Conservation (phyloP, 2,888 invertebrate species). For the Andrena chrysosceles region DNA sequence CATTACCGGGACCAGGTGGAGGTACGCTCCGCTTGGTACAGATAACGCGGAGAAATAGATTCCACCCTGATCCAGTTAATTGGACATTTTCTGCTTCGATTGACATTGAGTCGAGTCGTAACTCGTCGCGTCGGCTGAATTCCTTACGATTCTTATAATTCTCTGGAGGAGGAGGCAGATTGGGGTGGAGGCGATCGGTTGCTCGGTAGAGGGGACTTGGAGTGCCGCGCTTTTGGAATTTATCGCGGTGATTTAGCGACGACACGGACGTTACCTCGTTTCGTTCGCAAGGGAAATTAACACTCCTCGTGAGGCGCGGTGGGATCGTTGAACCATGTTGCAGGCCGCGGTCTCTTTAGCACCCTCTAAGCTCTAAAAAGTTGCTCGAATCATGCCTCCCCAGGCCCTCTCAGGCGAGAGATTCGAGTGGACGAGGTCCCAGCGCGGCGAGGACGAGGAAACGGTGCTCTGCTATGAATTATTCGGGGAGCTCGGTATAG, state of each 20-base stretch:
- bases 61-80: not conserved
- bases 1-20: not conserved
- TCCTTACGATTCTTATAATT: not conserved
- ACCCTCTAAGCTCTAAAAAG: not conserved
- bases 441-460: not conserved
- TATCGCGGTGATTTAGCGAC: conserved; percentile 57
- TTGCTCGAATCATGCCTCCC: not conserved
- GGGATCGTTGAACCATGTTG: conserved; percentile 56
- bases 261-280: conserved; percentile 61
- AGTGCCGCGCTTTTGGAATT: conserved; percentile 46
- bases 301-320: conserved; percentile 16
- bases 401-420: not conserved
- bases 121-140: too few species aligned
- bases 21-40: too few species aligned
- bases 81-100: not conserved
- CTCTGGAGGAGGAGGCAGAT: not conserved
- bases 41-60: too few species aligned
- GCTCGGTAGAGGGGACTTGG: conserved; percentile 29
- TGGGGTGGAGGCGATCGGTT: conserved; percentile 35
- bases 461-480: conserved; percentile 20
- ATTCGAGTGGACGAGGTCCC: not conserved
- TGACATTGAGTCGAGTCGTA: not conserved
- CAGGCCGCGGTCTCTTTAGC: not conserved
- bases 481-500: not conserved
- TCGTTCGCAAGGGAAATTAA: conserved; percentile 63